Base-by-base conservation (phyloP, 2,888 invertebrate species). In the Cantharis lateralis region DNA sequence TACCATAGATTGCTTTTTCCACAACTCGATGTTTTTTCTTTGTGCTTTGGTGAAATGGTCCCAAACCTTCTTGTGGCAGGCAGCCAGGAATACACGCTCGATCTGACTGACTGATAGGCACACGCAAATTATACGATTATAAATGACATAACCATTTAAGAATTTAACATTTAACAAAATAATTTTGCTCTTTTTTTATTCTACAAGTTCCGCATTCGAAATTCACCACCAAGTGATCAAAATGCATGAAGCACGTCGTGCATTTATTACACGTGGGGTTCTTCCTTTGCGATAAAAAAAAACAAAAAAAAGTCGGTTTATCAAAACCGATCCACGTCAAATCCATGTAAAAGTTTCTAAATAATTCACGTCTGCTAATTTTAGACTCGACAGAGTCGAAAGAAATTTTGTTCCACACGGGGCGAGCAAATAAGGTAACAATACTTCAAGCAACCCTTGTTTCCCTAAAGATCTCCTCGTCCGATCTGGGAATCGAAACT, bases 21-120 rank as follows among this genome's bases (percentile, higher is more conserved):
- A 98, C 88, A 95, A 93, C 91, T 98, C 97, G 90, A 98, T 96
- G 92, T 98, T 98, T 94, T 98, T 98, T 91, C 98, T 93, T 91
- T 98, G 98, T 85, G 98, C 96, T 93, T 98, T 98, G 91, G 97
- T 97, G 94, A 98, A 98, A 94, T 98, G 98, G 94, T 98, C 98
- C 98, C 98, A 98, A 90, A 96, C 97, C 91, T 97, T 97, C 93
- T 98, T 98, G 92, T 97, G 97, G 90, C 95, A 95, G 88, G 98
- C 96, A 87, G 96, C 95, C 89, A 92, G 91, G 93, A 98, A 98
- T 91, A 98, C 96, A 93, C 96, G 95, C 94, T 97, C 98, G 93
- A 98, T 97, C 95, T 98, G 97, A 94, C 96, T 95, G 95, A 98
- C 98, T 98, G 95, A 90, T 90, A 87, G 86, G 87, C 87, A 88